Base-by-base conservation (phyloP, 35 echinoderm and acorn worm species). In the Ophioderma brevispina region DNA sequence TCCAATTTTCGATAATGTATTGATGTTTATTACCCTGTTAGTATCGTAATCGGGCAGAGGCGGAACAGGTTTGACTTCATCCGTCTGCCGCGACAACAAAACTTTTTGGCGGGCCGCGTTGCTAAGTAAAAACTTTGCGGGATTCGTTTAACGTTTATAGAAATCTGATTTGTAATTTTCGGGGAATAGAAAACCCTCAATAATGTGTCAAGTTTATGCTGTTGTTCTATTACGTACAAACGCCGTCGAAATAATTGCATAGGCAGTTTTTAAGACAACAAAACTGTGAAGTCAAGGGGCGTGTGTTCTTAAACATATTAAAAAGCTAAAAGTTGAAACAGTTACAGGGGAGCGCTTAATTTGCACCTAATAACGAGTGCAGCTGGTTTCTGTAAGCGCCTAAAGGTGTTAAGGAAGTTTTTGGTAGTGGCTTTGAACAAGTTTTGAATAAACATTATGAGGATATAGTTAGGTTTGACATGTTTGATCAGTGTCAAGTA, bases 21-120 rank as follows among this genome's bases (percentile, higher is more conserved):
- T 70, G 59, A 70, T 70, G 59, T 70, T 70, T 70, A 70, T 70
- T 70, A 70, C 6, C 59, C 59, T 25, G 59, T 70, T 70, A 70
- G 59, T 70, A 70, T 25, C 59, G 59, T 70, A 70, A 70, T 70
- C 10, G 10, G 59, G 59, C n/a, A 30, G 59, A 70, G 28, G 17
- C 59, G 59, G 59, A 70, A 70, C 59, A 70, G 59, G 59, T 70
- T 70, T 70, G 23, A 70, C 15, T 15, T 70, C 59, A 70, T 3
- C 59, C 59, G 59, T 70, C 5, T 70, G 17, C 15, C 28, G 59
- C 59, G 59, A 2, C 4, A 6, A 30, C 59, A 8, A 25, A 70
- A 70, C 59, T 70, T 70, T 70, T 70, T 70, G 59, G 59, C 59
- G 59, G 59, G 59, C 59, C 59, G 59, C 59, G 59, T 70, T 70